Base-by-base conservation (phyloP, 1,140 invertebrate species). In the Leptopilina clavipes region DNA sequence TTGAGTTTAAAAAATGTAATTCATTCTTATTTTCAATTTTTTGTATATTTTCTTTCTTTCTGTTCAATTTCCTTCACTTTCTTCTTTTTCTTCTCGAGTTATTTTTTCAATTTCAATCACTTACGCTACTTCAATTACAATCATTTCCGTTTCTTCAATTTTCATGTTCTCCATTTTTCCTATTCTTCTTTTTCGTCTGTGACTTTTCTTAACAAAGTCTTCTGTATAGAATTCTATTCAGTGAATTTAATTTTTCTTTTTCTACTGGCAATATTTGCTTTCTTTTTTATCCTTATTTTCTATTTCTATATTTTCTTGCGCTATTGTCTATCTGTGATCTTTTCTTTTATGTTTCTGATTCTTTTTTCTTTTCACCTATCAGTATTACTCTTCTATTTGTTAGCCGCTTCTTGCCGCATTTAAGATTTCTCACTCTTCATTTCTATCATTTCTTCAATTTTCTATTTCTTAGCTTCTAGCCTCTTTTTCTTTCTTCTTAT, bases 371-470 rank as follows among this genome's bases (percentile, higher is more conserved):
- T 75, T 56, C 71, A 84, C 84, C 84, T 81, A 80, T 76, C 86
- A 87, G 86, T 87, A 87, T 87, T 87, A 86, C 45, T 43, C 73
- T 75, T 70, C 83, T 70, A 74, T 79, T 81, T 43, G 71, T 77
- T 71, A 22, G 73, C 77, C 73, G 37, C 43, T 74, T 76, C 72
- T 83, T 80, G 75, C 76, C 70, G 44, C 44, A 19, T 9, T 70
- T 48, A 73, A 22, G n/a, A 56, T 74, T 74, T 65, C 37, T 25
- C 7, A 77, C 11, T 73, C 22, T 59, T 37, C 43, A 45, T 43
- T 74, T 74, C 65, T 76, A n/a, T 45, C 22, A 19, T 71, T 25
- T 44, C 56, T 74, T 56, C 59, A 7, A 25, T n/a, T 65, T 65
- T 72, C 72, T 43, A 9, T 54, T 71, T 65, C 25, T 31, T 6